Conservation (phyloP, 2,888 invertebrate genomes). For the Spodoptera picta region DNA sequence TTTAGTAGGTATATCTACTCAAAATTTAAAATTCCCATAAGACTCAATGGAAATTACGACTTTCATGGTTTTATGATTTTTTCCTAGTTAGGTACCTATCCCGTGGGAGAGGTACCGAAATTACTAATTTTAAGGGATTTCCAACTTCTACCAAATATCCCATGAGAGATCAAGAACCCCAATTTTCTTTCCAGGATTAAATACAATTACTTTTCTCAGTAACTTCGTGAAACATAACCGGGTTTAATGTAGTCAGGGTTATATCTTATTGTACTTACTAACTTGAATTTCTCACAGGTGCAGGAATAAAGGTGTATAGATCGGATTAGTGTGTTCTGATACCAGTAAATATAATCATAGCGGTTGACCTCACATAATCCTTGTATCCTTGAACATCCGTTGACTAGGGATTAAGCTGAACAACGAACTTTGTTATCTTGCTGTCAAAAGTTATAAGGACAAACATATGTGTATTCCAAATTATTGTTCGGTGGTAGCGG, state of each 20-base stretch:
- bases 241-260: neutral
- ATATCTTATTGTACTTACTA: too few species aligned
- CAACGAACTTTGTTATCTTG: conserved; percentile 25
- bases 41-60: conserved; percentile 1
- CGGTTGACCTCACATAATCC: conserved; percentile 8
- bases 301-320: too few species aligned
- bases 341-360: neutral
- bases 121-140: conserved; percentile 11
- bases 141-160: conserved; percentile 8
- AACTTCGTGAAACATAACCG: neutral
- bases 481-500: conserved; percentile 1
- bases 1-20: too few species aligned
- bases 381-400: neutral
- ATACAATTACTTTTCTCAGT: neutral
- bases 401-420: conserved; percentile 14
- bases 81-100: neutral
- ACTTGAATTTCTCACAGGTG: too few species aligned
- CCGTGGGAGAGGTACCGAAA: neutral
- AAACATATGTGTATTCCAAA: conserved; percentile 9
- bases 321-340: too few species aligned
- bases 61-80: conserved; percentile 11
- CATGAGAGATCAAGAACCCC: conserved; percentile 1
- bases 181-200: neutral
- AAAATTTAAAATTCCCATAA: neutral
- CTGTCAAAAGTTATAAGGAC: conserved; percentile 12